Evolutionary conservation across 2,888 invertebrate genomes (phyloP).

Genomic region (Chrysolina americana): DNA sequence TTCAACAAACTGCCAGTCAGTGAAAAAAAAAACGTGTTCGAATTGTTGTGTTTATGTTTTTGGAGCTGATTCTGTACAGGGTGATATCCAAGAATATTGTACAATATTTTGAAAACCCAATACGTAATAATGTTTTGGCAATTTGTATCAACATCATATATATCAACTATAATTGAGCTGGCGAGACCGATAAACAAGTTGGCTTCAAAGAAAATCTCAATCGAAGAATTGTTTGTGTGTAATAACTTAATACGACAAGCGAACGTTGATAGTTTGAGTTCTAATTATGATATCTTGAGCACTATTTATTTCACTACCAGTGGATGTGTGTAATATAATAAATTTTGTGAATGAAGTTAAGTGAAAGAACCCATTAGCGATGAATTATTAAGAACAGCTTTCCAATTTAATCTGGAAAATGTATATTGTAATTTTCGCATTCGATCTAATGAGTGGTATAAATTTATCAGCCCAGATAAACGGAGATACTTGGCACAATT

Average conservation of each 20-base stretch:
- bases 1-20: no score
- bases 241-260: background rate
- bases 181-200: background rate
- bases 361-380: constrained; percentile 53
- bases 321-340: constrained; percentile 43
- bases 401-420: constrained; percentile 55
- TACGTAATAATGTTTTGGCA: background rate
- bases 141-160: background rate
- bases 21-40: no score
- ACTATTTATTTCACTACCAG: constrained; percentile 28
- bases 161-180: background rate
- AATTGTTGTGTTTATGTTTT: no score
- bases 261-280: background rate
- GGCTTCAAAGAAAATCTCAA: background rate
- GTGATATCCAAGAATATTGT: no score
- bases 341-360: constrained; percentile 49
- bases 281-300: constrained; percentile 26
- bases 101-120: background rate
- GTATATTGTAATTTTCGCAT: constrained; percentile 51
- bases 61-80: no score
- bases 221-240: constrained; percentile 4
- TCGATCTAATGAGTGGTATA: constrained; percentile 57
- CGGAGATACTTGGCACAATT: constrained; percentile 16
- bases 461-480: constrained; percentile 44
- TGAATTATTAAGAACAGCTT: constrained; percentile 56